A percentile compares a stretch with the other conserved stretches of the same genome.
Conservation (phyloP, 2,888 invertebrate species). For the Patella pellucida region DNA sequence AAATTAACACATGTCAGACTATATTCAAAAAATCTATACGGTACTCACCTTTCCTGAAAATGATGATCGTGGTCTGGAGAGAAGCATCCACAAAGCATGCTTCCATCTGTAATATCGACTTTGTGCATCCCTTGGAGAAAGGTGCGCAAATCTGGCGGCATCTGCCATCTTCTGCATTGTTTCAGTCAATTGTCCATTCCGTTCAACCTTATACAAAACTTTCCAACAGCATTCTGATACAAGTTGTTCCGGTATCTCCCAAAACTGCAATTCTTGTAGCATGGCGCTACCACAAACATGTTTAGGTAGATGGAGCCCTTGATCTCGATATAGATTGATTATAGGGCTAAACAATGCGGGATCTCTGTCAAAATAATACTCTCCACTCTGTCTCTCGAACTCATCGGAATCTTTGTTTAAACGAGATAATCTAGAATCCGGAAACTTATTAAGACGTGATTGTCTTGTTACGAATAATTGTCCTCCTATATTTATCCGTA, state of each 20-base stretch:
- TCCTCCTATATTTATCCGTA: constrained; percentile 42
- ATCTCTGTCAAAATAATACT: constrained; percentile 54
- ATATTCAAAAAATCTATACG: not conserved
- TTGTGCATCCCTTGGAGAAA: not conserved
- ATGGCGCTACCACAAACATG: constrained; percentile 53
- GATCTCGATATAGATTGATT: constrained; percentile 49
- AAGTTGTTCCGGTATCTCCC: constrained; percentile 46
- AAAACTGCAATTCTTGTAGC: constrained; percentile 51
- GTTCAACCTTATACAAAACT: constrained; percentile 33
- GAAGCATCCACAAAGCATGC: constrained; percentile 38
- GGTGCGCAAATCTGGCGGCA: not conserved
- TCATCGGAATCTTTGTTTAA: constrained; percentile 20
- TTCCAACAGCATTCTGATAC: constrained; percentile 55
- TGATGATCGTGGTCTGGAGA: constrained; percentile 43
- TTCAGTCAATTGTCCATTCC: constrained; percentile 36
- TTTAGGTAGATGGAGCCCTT: constrained; percentile 52
- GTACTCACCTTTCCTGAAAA: constrained; percentile 39
- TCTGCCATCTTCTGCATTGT: constrained; percentile 27
- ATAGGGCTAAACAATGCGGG: constrained; percentile 47
- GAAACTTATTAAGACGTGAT: constrained; percentile 31
- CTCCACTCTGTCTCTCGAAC: constrained; percentile 27
- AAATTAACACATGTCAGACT: no score
- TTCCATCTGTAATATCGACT: not conserved
- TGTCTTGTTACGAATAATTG: constrained; percentile 33
- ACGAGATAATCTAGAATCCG: constrained; percentile 33